Evolutionary conservation across 1,140 invertebrate species (phyloP).

Genomic region (Drosophila tristis): DNA sequence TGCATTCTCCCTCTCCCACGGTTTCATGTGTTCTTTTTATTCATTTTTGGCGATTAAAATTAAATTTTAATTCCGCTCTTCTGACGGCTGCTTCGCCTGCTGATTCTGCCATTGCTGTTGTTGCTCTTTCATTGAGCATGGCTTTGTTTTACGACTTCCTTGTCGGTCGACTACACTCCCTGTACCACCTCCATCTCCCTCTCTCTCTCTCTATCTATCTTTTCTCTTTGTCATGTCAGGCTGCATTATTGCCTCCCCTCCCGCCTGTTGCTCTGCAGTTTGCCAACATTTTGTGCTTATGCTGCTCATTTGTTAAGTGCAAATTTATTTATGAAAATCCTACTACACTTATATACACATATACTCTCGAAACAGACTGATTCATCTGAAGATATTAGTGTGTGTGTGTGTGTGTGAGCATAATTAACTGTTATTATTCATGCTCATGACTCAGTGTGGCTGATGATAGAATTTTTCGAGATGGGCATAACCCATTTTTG

Average conservation of each 20-base stretch:
- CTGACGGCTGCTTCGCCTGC: conserved; percentile 21
- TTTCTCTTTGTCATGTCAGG: not conserved
- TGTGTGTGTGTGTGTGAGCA: conserved; percentile 15
- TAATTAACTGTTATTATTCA: conserved; percentile 78
- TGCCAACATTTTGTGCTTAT: conserved; percentile 71
- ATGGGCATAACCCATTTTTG: not conserved
- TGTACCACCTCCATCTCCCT: no score
- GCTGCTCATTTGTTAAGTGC: conserved; percentile 71
- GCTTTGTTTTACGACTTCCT: conserved; percentile 77
- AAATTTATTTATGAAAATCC: conserved; percentile 76
- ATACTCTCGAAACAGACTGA: conserved; percentile 18
- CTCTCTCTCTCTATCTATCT: not conserved
- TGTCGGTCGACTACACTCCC: conserved; percentile 37
- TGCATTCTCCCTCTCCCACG: conserved; percentile 6
- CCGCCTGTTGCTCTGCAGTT: conserved; percentile 67
- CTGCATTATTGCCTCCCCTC: conserved; percentile 22
- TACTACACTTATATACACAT: conserved; percentile 14
- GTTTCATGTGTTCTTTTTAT: conserved; percentile 43
- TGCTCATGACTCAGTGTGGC: conserved; percentile 63
- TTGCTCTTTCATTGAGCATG: conserved; percentile 57
- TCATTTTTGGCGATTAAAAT: conserved; percentile 79
- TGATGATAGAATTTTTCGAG: conserved; percentile 35
- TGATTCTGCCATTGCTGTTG: conserved; percentile 32
- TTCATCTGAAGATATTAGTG: conserved; percentile 11
- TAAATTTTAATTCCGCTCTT: conserved; percentile 72